A percentile compares a stretch with the other conserved stretches of the same genome.
These are phyloP conservation scores for Nesoenas mayeri DNA, from an alignment of 2,113 vertebrate species.

Conservation along the genomic window DNA sequence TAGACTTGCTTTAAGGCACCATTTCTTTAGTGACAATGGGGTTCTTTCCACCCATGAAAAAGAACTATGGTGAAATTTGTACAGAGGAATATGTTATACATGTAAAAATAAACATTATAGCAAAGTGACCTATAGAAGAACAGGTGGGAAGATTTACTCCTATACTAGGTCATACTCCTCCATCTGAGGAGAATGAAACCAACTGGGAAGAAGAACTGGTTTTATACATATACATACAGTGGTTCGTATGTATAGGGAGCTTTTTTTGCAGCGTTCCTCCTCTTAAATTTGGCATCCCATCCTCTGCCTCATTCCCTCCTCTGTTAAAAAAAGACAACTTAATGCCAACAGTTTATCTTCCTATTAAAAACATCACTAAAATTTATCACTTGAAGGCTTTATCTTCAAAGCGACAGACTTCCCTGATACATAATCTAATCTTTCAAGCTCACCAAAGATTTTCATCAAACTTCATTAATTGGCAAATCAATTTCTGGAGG, in stretches of 20 bases:
- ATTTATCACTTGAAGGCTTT: not conserved
- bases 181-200: not conserved
- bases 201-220: not conserved
- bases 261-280: not conserved
- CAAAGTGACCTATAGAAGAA: not conserved
- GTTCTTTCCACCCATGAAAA: not conserved
- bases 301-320: not conserved
- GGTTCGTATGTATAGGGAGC: not conserved
- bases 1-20: not conserved
- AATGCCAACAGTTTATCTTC: not conserved
- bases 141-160: not conserved
- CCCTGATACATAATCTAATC: not conserved
- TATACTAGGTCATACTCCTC: not conserved
- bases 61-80: not conserved
- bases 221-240: not conserved
- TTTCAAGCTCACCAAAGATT: not conserved
- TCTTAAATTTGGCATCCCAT: not conserved
- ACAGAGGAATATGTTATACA: not conserved
- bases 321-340: not conserved
- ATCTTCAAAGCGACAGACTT: not conserved
- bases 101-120: not conserved
- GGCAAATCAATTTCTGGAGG: not conserved
- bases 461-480: not conserved
- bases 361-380: not conserved
- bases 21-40: not conserved